Evolutionary conservation across 2,888 invertebrate species (phyloP), one percentile per base, ranked within the genome.

Genomic region (Melinaea marsaeus): DNA sequence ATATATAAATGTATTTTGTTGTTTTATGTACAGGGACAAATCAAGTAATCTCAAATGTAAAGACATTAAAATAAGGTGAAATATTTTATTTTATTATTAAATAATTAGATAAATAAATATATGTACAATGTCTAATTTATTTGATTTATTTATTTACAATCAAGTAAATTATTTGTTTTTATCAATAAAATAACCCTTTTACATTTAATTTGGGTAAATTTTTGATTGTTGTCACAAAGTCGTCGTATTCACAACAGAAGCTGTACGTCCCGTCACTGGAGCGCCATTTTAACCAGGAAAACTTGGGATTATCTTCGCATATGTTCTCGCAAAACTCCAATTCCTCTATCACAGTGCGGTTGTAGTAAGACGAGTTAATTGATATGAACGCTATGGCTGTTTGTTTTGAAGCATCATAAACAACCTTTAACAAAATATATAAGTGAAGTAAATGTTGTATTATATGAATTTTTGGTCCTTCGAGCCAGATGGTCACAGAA

Each of bases 291-390:
- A 90, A 62, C 90, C 90, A 90, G 0, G 75, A 69, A 64, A 71
- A 84, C 2, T 79, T 64, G 0, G 71, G 57, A 42, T 79, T 79
- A 1, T 65, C 73, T 0, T 73, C 75, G 62, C 89, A 89, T n/a
- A 83, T 69, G 65, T 87, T 85, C 0, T 71, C 62, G 65, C 90
- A 90, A 54, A 89, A 87, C 0, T 78, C 68, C 11, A 89, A 63
- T 0, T 67, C 54, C 1, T 77, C 63, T 0, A 77, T 70, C 9
- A 59, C 69, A 0, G 75, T 77, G 3, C 65, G 60, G 61, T 83
- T 83, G 77, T 83, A 86, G 66, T 78, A 83, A 0, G 88, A 81
- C 0, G 86, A 83, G 72, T 89, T 90, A 4, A 90, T 86, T 0
- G 81, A 74, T 2, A 90, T 68, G 67, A 90, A 90, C 0, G 79